These are phyloP conservation scores for Phymatocera aterrima DNA, from an alignment of 2,888 invertebrate genomes.

Conservation along the genomic window DNA sequence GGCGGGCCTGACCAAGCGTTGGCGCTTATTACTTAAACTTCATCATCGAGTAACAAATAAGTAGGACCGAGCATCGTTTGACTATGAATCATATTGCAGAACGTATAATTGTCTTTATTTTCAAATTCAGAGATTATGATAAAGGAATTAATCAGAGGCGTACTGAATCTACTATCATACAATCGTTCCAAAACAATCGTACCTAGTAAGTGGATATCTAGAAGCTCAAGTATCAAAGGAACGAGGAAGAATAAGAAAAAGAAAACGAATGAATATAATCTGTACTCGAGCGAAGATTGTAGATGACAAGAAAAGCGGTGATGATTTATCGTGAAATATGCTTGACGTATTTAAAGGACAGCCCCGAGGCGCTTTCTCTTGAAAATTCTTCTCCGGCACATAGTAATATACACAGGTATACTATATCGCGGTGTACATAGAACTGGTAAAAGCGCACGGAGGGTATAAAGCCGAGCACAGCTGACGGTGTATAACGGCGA, in stretches of 20 bases:
- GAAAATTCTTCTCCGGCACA: not conserved
- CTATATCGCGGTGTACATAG: not conserved
- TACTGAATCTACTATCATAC: too few species aligned
- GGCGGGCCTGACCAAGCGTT: not conserved
- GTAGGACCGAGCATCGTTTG: too few species aligned
- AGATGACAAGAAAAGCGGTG: not conserved
- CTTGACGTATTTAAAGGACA: not conserved
- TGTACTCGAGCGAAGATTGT: not conserved
- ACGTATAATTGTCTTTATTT: too few species aligned
- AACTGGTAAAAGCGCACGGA: not conserved
- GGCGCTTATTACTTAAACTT: not conserved
- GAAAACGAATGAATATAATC: constrained; percentile 7
- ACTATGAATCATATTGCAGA: too few species aligned
- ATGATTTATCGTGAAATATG: not conserved
- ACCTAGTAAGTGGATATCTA: too few species aligned
- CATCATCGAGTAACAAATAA: too few species aligned
- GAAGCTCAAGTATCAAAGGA: not conserved
- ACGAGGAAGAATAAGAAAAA: not conserved
- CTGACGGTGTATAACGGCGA: constrained; percentile 2
- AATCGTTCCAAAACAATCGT: too few species aligned
- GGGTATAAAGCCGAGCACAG: not conserved
- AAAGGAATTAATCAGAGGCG: too few species aligned
- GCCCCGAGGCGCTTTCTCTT: not conserved
- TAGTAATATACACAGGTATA: not conserved
- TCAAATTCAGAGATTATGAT: too few species aligned